A percentile compares a stretch with the other conserved stretches of the same genome.
These are phyloP conservation scores for Lepus oiostolus DNA, from an alignment of 2,797 vertebrate species.

Conservation along the genomic window DNA sequence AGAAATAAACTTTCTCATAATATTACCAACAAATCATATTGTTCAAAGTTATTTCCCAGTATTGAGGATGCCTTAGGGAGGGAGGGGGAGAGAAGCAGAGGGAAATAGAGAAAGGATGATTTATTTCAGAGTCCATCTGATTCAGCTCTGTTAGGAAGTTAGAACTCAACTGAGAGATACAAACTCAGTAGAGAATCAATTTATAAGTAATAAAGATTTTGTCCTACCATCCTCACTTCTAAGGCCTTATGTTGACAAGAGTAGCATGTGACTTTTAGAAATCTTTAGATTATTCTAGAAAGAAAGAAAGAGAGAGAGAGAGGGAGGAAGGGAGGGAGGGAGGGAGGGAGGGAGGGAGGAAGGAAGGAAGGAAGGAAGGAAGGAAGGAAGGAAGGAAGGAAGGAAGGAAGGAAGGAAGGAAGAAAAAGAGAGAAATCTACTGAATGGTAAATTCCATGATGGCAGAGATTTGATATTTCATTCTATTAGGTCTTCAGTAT, in stretches of 20 bases:
- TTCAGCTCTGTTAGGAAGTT: not conserved
- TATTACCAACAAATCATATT: not conserved
- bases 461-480: not conserved
- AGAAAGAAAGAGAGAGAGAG: no score
- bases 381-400: no score
- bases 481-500: not conserved
- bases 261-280: not conserved
- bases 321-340: rapidly evolving
- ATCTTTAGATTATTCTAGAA: not conserved
- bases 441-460: not conserved
- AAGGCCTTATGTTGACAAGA: not conserved
- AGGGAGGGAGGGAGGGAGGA: no score
- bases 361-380: no score
- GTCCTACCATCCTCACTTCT: not conserved
- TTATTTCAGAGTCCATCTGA: slow-evolving; percentile 30
- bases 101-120: not conserved
- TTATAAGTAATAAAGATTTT: not conserved
- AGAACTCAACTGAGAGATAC: not conserved
- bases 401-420: no score
- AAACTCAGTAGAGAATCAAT: not conserved
- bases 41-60: not conserved
- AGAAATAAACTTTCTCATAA: slow-evolving; percentile 66
- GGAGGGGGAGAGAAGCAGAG: not conserved
- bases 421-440: no score
- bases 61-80: not conserved